phyloP scores from a whole-genome alignment of 2,113 vertebrate genomes.

The Bufo gargarizans region DNA sequence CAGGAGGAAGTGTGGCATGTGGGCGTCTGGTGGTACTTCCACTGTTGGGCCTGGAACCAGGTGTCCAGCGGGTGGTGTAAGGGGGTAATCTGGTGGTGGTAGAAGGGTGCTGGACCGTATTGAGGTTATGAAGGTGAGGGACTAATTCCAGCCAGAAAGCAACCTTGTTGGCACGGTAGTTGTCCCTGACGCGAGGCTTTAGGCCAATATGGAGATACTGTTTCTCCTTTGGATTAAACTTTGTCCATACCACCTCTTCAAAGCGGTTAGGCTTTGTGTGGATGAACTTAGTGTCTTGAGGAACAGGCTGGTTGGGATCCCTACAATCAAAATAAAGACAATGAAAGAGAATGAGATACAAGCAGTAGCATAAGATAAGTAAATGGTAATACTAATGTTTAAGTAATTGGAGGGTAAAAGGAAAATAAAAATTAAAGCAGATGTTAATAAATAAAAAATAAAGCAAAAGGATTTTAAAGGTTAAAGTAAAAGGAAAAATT shows the following conservation, averaged over 20 bases:
- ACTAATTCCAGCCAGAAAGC: constrained; percentile 93
- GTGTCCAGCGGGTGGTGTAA: constrained; percentile 70
- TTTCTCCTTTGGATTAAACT: constrained; percentile 94
- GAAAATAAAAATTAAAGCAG: no score
- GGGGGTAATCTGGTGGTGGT: constrained; percentile 80
- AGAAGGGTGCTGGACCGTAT: constrained; percentile 77
- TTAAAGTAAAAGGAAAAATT: no score
- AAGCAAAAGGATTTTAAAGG: no score
- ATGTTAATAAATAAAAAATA: no score
- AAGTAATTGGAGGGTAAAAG: no score
- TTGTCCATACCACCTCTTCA: constrained; percentile 93
- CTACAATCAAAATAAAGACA: constrained; percentile 64
- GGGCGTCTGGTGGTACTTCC: constrained; percentile 72
- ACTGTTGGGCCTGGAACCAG: constrained; percentile 63
- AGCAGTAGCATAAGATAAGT: neutral
- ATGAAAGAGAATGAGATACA: neutral
- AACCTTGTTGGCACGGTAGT: constrained; percentile 92
- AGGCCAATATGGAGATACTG: constrained; percentile 92
- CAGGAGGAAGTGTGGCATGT: constrained; percentile 73
- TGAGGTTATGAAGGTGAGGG: constrained; percentile 86
- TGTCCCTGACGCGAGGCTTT: constrained; percentile 87
- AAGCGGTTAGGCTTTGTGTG: constrained; percentile 94
- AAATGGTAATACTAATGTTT: no score
- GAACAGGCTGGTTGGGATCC: constrained; percentile 89
- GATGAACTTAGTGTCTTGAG: constrained; percentile 94